Evolutionary conservation across 2,888 invertebrate genomes (phyloP).

Genomic region (Tetanocera ferruginea): DNA sequence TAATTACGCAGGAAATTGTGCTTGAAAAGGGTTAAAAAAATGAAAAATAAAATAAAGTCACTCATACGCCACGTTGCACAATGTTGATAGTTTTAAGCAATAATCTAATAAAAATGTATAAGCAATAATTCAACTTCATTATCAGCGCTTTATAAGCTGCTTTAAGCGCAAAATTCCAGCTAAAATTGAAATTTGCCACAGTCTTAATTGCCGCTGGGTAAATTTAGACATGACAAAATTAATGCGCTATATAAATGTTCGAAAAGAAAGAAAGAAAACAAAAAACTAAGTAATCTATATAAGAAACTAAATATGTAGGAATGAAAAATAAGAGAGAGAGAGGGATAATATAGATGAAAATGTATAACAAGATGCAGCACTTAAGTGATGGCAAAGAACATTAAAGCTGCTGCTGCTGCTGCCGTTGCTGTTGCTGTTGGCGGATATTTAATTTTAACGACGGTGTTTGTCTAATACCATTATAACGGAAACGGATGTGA

Average conservation of each 20-base stretch:
- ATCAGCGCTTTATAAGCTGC: background rate
- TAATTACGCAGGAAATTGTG: background rate
- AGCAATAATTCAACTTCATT: background rate
- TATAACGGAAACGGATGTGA: background rate
- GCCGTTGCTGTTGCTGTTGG: background rate
- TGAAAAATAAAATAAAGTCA: background rate
- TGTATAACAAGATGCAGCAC: background rate
- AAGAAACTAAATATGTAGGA: background rate
- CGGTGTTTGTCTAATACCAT: background rate
- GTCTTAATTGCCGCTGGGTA: background rate
- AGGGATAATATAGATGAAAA: background rate
- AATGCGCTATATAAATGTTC: background rate
- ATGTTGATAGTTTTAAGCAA: background rate
- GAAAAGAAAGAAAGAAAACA: background rate
- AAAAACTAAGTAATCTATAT: too few relatives aligned
- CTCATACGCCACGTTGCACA: background rate
- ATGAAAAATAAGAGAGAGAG: background rate
- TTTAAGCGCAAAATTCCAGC: background rate
- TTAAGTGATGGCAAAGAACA: conserved; percentile 1
- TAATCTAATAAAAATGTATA: too few relatives aligned
- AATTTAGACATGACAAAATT: background rate
- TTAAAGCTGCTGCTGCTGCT: background rate
- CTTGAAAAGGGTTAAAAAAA: too few relatives aligned
- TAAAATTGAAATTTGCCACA: background rate
- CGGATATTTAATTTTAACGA: background rate